Base-by-base conservation (phyloP, 2,113 vertebrate species). In the Scolopax mira region DNA sequence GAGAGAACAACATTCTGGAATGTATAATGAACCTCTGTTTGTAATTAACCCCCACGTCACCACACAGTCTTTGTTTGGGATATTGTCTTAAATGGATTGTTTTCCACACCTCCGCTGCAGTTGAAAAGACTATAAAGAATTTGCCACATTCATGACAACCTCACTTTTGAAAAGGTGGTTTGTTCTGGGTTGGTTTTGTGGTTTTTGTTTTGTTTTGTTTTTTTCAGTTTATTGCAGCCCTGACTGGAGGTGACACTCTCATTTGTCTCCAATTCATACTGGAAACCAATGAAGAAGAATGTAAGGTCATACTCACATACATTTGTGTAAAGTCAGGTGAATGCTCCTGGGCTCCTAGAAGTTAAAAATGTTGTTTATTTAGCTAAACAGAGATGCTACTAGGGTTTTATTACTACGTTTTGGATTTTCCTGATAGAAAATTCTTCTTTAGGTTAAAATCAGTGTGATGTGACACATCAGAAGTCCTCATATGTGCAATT, bases 11-110 rank as follows among this genome's bases (percentile, higher is more conserved):
- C 96, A 79, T 97, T 96, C 88, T 89, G 87, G 96, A 95, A 96
- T 97, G 89, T 95, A 84, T 94, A 97, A 97, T 96, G 96, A 97
- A 71, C 69, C 86, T 88, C 84, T 91, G 92, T 97, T 94, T 97
- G 96, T 94, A 97, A 97, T 97, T 97, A 97, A 97, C 96, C 96
- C 93, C 89, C 77, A 6, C 93, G 0, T 93, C 91, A 94, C 94
- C 94, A 90, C 91, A 73, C 87, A 78, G 88, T 49, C 92, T 97
- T 96, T 96, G 71, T 96, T 85, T 75, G 61, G 57, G 71, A 92
- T 90, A 92, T 95, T 94, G 91, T 95, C 93, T 81, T 89, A 71
- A 86, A 83, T 0, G 33, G 91, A 94, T 94, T 72, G 88, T 96
- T 97, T 96, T 97, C 90, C 87, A 89, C 91, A 96, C 77, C 93